A percentile compares a stretch with the other conserved stretches of the same genome.
These are phyloP conservation scores for Sminthopsis crassicaudata DNA, from an alignment of 2,113 vertebrate genomes.

Conservation along the genomic window DNA sequence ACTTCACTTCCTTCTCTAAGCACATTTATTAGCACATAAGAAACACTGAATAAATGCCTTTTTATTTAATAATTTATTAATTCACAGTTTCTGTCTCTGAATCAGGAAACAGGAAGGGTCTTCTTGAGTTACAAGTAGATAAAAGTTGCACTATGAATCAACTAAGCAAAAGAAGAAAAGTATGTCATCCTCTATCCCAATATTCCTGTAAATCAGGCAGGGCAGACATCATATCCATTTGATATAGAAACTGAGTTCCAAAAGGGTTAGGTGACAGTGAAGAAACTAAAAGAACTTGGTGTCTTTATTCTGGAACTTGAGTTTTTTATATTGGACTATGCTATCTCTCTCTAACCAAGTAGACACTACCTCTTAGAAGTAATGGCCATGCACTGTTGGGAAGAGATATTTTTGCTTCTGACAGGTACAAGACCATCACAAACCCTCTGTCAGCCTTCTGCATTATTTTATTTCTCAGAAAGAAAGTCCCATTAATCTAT, in stretches of 20 bases:
- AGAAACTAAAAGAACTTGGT: neutral
- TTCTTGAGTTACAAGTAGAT: neutral
- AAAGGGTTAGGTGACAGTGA: neutral
- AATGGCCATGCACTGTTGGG: too few species aligned
- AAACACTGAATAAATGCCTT: neutral
- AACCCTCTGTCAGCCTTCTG: neutral
- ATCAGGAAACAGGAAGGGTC: neutral
- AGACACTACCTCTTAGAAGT: too few species aligned
- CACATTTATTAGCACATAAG: neutral
- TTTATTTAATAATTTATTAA: neutral
- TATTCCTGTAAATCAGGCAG: neutral
- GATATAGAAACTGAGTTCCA: neutral
- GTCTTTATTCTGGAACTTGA: neutral
- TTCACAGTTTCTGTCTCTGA: neutral
- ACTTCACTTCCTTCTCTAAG: neutral
- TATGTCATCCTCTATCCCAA: neutral
- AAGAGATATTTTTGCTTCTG: neutral
- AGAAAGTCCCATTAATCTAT: neutral
- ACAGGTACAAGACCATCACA: neutral
- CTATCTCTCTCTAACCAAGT: neutral
- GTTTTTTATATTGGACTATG: neutral
- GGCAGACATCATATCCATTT: neutral
- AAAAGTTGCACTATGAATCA: neutral
- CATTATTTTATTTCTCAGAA: neutral
- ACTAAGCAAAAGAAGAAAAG: neutral